Base-by-base conservation (phyloP, 30 jellyfish, hydroid and myxozoan species). In the Catostylus mosaicus region DNA sequence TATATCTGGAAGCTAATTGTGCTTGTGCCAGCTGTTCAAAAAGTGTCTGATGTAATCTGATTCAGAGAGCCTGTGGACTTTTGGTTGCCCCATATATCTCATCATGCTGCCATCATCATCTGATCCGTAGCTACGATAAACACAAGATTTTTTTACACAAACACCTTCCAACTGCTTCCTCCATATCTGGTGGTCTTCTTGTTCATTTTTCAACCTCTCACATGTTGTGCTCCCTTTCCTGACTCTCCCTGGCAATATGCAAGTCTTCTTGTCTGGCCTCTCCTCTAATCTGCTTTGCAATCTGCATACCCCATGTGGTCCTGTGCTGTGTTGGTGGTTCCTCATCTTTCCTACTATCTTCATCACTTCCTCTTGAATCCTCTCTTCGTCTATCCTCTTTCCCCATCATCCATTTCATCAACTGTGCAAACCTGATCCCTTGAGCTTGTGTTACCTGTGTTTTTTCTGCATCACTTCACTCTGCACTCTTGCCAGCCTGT, bases 221-320 rank as follows among this genome's bases (percentile, higher is more conserved):
- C 63, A 48, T 48, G 63, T 6, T 27, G 3, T 16, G 63, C 20
- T 61, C 73, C 73, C 16, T 8, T 61, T 61, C 43, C n/a, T 61
- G 73, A 2, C 40, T 23, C 73, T 61, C 73, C 73, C 73, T 61
- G 73, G 73, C 37, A 32, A 61, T 61, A 29, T 38, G 73, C 3
- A 61, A 29, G 38, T 61, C 73, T 61, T 61, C 73, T 61, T 24
- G 73, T 61, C 73, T 61, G 40, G 73, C 73, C 40, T 61, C 73
- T 61, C 24, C 73, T 24, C 73, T 19, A 3, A 9, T 18, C 6
- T 29, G 37, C 40, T 20, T 38, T 61, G 43, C 26, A 24, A 3
- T 16, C 73, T 18, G 10, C 73, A 16, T 8, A 61, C 3, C 37
- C 11, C n/a, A n/a, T 61, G 73, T 61, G 23, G 26, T 38, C 26